Percentiles rank a stretch among this genome's conserved stretches.
Conservation (phyloP, 1,140 invertebrate genomes). For the Atta texana region DNA sequence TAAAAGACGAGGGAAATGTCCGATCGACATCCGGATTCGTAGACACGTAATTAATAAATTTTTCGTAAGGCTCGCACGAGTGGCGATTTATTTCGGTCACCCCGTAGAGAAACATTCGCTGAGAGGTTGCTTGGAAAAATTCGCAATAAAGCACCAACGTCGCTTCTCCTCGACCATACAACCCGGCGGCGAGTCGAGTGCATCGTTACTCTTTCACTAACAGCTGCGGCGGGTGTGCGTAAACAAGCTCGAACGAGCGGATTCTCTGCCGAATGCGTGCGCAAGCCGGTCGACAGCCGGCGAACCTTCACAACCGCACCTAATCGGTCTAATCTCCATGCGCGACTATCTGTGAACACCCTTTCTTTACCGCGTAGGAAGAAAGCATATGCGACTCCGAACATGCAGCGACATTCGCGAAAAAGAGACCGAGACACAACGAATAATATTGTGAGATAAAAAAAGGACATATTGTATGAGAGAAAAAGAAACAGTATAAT, state of each 20-base stretch:
- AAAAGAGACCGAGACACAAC: background rate
- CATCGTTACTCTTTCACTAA: constrained; percentile 33
- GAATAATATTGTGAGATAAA: background rate
- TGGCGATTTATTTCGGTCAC: constrained; percentile 44
- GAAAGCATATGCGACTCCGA: background rate
- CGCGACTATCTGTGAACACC: constrained; percentile 36
- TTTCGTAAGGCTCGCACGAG: background rate
- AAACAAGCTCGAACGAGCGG: constrained; percentile 31
- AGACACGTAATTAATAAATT: constrained; percentile 4
- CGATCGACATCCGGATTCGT: background rate
- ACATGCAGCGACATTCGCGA: background rate
- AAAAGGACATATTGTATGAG: background rate
- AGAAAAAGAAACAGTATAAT: background rate
- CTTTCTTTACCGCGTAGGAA: constrained; percentile 18
- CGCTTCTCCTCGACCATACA: constrained; percentile 14
- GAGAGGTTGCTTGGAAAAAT: constrained; percentile 27
- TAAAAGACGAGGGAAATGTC: background rate
- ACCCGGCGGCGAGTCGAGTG: constrained; percentile 18
- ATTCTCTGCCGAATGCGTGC: constrained; percentile 32
- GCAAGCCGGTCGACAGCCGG: constrained; percentile 42
- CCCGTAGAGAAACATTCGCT: constrained; percentile 20
- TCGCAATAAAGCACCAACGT: constrained; percentile 36
- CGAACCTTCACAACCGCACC: constrained; percentile 54
- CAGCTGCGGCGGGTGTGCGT: constrained; percentile 26
- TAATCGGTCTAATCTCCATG: constrained; percentile 73